Percentiles rank a stretch among this genome's conserved stretches.
These are phyloP conservation scores for Eulemur rubriventer DNA, from an alignment of 2,797 vertebrate genomes.

Conservation along the genomic window DNA sequence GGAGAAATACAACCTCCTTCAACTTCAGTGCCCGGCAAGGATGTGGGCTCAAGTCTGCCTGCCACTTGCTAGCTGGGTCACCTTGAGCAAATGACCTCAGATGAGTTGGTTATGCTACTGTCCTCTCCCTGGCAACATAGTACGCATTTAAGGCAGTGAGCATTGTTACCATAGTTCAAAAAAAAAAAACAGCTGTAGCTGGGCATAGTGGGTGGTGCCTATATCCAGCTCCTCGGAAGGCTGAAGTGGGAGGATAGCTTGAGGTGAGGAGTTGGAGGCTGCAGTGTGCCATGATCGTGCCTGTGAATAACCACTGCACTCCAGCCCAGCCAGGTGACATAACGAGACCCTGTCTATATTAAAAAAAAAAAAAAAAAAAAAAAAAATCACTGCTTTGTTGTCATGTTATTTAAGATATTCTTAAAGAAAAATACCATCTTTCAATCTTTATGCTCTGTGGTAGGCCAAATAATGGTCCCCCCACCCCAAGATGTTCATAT, in stretches of 20 bases:
- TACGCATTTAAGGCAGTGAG: not conserved
- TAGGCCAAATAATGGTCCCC: not conserved
- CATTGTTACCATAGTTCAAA: not conserved
- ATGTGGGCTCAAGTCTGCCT: not conserved
- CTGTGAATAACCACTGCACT: not conserved
- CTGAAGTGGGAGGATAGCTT: not conserved
- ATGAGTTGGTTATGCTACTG: not conserved
- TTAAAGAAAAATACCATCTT: not conserved
- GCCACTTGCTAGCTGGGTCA: not conserved
- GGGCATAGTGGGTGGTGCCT: not conserved
- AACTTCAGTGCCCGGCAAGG: not conserved
- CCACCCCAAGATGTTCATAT: not conserved
- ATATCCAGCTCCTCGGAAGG: not conserved
- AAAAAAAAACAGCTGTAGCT: not conserved
- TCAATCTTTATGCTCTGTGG: not conserved
- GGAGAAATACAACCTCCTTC: not conserved
- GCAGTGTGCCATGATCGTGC: too few species aligned
- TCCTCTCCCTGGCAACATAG: not conserved
- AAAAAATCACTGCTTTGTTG: not conserved
- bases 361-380: rapidly evolving
- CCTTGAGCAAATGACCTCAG: not conserved
- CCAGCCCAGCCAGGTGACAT: not conserved
- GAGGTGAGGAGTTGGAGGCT: not conserved
- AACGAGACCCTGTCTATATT: not conserved
- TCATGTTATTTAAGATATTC: not conserved